Evolutionary conservation across 2,888 invertebrate species (phyloP).

Genomic region (Amiota mariae): DNA sequence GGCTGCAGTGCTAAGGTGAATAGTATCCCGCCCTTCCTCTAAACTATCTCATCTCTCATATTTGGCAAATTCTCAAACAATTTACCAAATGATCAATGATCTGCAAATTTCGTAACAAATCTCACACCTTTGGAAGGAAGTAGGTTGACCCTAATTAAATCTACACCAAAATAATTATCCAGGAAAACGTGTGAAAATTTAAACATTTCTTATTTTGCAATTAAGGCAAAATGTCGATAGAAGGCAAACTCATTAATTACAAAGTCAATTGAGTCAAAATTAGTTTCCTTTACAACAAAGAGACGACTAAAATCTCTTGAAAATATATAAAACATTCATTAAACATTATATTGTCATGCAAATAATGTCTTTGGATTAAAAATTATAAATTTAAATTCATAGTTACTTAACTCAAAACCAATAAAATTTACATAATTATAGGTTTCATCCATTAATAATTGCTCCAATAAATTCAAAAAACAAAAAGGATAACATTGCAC

Average conservation of each 20-base stretch:
- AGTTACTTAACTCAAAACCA: background rate
- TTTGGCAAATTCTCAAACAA: slow-evolving; percentile 39
- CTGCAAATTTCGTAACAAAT: slow-evolving; percentile 9
- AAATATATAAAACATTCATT: no score
- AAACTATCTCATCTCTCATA: no score
- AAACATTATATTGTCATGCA: no score
- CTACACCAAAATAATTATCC: slow-evolving; percentile 42
- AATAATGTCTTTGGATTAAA: no score
- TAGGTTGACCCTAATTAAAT: slow-evolving; percentile 44
- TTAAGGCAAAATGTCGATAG: background rate
- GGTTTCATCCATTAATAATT: background rate
- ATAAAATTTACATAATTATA: slow-evolving; percentile 56
- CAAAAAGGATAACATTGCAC: background rate
- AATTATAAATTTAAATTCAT: no score
- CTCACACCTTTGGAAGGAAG: slow-evolving; percentile 41
- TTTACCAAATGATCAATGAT: slow-evolving; percentile 57
- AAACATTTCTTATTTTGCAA: slow-evolving; percentile 46
- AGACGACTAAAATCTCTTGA: no score
- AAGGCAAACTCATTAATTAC: no score
- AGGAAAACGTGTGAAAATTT: slow-evolving; percentile 58
- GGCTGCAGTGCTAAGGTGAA: no score
- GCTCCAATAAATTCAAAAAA: background rate
- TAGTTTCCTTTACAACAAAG: no score
- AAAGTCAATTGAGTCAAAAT: no score
- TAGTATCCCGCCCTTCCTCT: no score